These are phyloP conservation scores for Pogonocherus hispidulus DNA, from an alignment of 2,888 invertebrate genomes.

Conservation along the genomic window DNA sequence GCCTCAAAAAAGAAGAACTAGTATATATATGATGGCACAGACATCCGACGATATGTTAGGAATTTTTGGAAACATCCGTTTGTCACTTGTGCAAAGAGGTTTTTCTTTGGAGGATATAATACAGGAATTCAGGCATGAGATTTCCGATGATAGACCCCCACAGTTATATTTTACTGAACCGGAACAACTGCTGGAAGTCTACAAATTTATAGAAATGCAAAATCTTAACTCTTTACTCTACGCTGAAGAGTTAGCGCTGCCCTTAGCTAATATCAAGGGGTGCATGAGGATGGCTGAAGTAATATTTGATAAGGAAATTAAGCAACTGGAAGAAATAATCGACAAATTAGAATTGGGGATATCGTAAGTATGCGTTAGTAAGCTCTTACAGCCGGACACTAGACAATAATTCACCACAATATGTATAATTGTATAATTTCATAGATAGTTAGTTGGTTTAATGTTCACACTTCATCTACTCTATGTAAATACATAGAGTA, in stretches of 20 bases:
- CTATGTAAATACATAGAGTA: too few species aligned
- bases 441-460: too few species aligned
- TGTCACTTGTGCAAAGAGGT: constrained; percentile 50
- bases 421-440: too few species aligned
- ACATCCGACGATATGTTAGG: constrained; percentile 46
- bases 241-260: constrained; percentile 72
- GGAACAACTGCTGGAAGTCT: constrained; percentile 72
- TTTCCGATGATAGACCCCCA: constrained; percentile 67
- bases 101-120: constrained; percentile 64
- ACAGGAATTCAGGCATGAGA: constrained; percentile 70
- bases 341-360: constrained; percentile 67
- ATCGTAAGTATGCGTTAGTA: constrained; percentile 62
- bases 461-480: too few species aligned
- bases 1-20: not conserved
- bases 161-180: constrained; percentile 73
- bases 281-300: constrained; percentile 69
- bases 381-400: too few species aligned
- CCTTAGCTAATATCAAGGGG: constrained; percentile 69
- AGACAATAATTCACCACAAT: too few species aligned
- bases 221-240: constrained; percentile 76
- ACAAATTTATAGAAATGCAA: constrained; percentile 75
- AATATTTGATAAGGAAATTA: constrained; percentile 65
- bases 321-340: constrained; percentile 65
- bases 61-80: constrained; percentile 57
- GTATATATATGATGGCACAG: constrained; percentile 2